Base-by-base conservation (phyloP, 1,140 invertebrate species). In the Chelonus insularis region DNA sequence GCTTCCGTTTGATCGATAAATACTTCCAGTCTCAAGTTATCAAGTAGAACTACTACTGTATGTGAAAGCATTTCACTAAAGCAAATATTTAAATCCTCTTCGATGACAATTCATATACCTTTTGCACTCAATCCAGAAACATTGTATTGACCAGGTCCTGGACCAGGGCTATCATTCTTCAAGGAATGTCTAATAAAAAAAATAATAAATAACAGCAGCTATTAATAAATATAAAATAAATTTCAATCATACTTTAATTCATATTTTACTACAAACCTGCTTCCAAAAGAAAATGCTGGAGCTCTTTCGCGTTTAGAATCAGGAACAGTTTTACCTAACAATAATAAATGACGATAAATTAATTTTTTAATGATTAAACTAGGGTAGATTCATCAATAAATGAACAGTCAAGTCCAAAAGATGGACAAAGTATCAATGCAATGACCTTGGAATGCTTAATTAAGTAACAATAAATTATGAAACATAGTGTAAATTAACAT, bases 141-240 rank as follows among this genome's bases (percentile, higher is more conserved):
- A 76, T 94, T 93, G 75, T 95, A 95, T 63, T 90, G 88, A 3
- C 91, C 92, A 6, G 93, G 93, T 16, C 92, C 93, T 1, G 93
- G 92, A n/a, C 92, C 92, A 14, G 73, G 84, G 43, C 81, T 84
- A 32, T 84, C 82, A 23, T 74, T 79, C 64, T 84, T 85, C 11
- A 74, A 70, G 11, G 76, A 72, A 56, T 84, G 81, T 57, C 85
- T 86, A 47, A 59, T 67, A 71, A 56, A 68, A 61, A 43, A 51
- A 64, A 37, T n/a, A 64, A 34, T 60, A 65, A 62, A 68, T 67
- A 67, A 55, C n/a, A 14, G 11, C 61, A 72, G 56, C 11, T 2
- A 11, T 34, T 39, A 39, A 4, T 37, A 29, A 16, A 45, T 56
- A 43, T 21, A 23, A 55, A 56, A 58, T 57, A 16, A 25, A 8